These are phyloP conservation scores for Speoplatyrhinus poulsoni DNA, from an alignment of 2,113 vertebrate genomes.

Conservation along the genomic window DNA sequence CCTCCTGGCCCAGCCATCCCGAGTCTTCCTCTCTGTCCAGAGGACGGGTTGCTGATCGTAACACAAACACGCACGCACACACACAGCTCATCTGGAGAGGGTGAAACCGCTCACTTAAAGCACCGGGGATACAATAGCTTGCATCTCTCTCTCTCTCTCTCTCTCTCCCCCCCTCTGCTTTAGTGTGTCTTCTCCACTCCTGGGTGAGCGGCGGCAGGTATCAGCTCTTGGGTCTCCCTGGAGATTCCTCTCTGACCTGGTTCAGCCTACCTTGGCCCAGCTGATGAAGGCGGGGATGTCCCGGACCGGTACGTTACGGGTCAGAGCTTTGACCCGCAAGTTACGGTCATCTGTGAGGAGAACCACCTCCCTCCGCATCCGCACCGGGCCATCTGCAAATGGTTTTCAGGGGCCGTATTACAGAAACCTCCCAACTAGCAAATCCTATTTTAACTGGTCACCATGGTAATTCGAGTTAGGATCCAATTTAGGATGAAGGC, in stretches of 20 bases:
- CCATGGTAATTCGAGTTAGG: too few relatives aligned
- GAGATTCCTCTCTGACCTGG: slow-evolving; percentile 21
- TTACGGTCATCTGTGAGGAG: slow-evolving; percentile 95
- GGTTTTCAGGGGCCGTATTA: neutral
- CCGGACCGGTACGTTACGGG: slow-evolving; percentile 93
- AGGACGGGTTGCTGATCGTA: slow-evolving; percentile 54
- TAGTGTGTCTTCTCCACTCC: slow-evolving; percentile 52
- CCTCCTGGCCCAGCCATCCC: slow-evolving; percentile 29
- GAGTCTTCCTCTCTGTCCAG: slow-evolving; percentile 39
- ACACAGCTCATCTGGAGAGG: slow-evolving; percentile 43
- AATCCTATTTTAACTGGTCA: too few relatives aligned
- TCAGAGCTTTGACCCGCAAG: slow-evolving; percentile 94
- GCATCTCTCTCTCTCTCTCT: slow-evolving; percentile 31
- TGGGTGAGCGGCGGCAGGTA: slow-evolving; percentile 58
- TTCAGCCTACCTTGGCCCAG: slow-evolving; percentile 99
- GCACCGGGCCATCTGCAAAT: slow-evolving; percentile 83
- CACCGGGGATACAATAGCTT: slow-evolving; percentile 49
- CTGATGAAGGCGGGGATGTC: slow-evolving; percentile 96
- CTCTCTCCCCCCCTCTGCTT: slow-evolving; percentile 36
- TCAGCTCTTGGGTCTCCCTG: slow-evolving; percentile 55
- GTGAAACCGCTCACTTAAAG: slow-evolving; percentile 42
- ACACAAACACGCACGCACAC: slow-evolving; percentile 48
- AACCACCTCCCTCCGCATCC: slow-evolving; percentile 90
- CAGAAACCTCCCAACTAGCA: too few relatives aligned
- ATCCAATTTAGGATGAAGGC: too few relatives aligned